Evolutionary conservation across 1,140 invertebrate genomes (phyloP).

Genomic region (Telenomus remus): DNA sequence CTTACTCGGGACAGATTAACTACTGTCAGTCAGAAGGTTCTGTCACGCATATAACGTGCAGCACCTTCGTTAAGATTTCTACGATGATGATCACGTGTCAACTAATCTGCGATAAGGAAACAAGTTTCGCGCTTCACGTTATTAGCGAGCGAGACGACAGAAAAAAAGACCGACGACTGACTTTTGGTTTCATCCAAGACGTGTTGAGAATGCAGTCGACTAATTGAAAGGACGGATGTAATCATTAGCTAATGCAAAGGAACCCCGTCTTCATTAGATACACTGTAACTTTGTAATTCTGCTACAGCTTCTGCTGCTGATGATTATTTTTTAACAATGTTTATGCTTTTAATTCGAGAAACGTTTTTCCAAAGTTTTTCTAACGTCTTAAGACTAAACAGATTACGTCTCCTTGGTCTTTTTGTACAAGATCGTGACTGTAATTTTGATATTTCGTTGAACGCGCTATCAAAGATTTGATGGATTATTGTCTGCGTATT

Average conservation of each 20-base stretch:
- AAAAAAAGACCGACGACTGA: too few species aligned
- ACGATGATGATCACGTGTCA: not conserved
- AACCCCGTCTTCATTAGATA: too few species aligned
- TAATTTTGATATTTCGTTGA: constrained; percentile 57
- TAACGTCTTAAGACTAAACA: constrained; percentile 35
- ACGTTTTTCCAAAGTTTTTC: constrained; percentile 14
- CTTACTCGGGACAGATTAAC: not conserved
- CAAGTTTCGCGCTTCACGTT: not conserved
- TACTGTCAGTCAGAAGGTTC: not conserved
- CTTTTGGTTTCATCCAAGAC: too few species aligned
- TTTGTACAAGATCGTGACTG: constrained; percentile 52
- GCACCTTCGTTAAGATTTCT: not conserved
- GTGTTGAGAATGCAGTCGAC: too few species aligned
- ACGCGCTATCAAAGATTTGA: constrained; percentile 56
- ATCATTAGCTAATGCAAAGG: too few species aligned
- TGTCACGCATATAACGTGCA: constrained; percentile 1
- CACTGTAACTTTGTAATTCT: too few species aligned
- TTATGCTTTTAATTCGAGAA: too few species aligned
- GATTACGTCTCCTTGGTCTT: constrained; percentile 56
- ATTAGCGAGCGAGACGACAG: too few species aligned
- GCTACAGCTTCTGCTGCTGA: too few species aligned
- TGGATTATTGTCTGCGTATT: constrained; percentile 57
- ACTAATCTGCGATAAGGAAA: not conserved
- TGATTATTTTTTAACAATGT: too few species aligned
- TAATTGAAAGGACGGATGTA: too few species aligned